These are phyloP conservation scores for Drosophila teissieri DNA, from an alignment of 1,140 invertebrate genomes.

Conservation along the genomic window DNA sequence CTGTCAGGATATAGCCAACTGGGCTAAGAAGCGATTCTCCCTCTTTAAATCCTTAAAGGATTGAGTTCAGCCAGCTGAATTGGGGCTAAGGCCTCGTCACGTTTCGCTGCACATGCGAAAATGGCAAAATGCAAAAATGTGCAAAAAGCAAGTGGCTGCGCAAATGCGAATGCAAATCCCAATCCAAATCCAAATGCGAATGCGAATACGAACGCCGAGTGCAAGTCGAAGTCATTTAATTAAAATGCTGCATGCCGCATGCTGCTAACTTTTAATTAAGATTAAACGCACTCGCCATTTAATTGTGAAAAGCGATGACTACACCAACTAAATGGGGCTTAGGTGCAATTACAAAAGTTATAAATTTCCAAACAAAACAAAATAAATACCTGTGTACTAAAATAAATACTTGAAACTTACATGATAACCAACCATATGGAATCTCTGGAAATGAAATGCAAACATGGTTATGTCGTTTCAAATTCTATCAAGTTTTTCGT, in stretches of 20 bases:
- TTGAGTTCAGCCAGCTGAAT: constrained; percentile 45
- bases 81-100: constrained; percentile 47
- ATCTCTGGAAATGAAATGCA: not conserved
- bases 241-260: constrained; percentile 28
- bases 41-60: constrained; percentile 49
- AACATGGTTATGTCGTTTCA: not conserved
- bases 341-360: not conserved
- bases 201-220: constrained; percentile 15
- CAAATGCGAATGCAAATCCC: constrained; percentile 9
- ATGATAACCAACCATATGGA: not conserved
- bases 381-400: no score
- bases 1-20: constrained; percentile 11
- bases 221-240: constrained; percentile 43
- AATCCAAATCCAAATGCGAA: constrained; percentile 17
- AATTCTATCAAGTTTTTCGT: not conserved
- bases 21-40: constrained; percentile 30
- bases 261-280: constrained; percentile 38
- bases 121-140: constrained; percentile 14
- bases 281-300: constrained; percentile 36
- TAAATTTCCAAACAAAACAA: not conserved
- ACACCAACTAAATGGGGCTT: not conserved
- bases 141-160: constrained; percentile 13
- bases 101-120: constrained; percentile 31
- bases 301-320: not conserved
- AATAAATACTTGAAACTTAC: not conserved